phyloP scores from a whole-genome alignment of 2,113 vertebrate genomes.

The Peucedramus taeniatus region DNA sequence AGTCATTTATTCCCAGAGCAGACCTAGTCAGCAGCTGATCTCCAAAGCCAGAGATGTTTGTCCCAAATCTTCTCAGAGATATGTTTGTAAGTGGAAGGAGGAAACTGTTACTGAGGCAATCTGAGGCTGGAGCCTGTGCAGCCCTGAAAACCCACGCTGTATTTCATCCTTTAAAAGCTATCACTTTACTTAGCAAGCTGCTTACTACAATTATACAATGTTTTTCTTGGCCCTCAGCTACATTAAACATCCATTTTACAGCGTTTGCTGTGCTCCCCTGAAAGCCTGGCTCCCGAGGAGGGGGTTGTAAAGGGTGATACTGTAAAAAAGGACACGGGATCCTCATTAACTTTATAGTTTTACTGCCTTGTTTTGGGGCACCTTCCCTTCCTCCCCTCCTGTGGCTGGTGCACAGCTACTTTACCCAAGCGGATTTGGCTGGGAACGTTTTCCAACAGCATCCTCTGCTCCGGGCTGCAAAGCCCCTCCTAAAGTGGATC shows the following conservation, averaged over 20 bases:
- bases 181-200: slow-evolving; percentile 74
- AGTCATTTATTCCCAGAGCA: not conserved
- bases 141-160: slow-evolving; percentile 43
- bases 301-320: slow-evolving; percentile 55
- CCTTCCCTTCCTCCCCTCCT: slow-evolving; percentile 57
- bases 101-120: slow-evolving; percentile 63
- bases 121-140: slow-evolving; percentile 55
- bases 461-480: not conserved
- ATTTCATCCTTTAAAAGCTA: slow-evolving; percentile 77
- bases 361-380: slow-evolving; percentile 70
- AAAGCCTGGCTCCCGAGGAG: slow-evolving; percentile 61
- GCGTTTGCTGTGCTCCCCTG: slow-evolving; percentile 65
- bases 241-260: slow-evolving; percentile 77
- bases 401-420: not conserved
- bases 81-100: slow-evolving; percentile 65
- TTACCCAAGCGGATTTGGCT: accelerated
- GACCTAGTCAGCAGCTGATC: slow-evolving; percentile 41
- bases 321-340: slow-evolving; percentile 61
- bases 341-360: slow-evolving; percentile 77
- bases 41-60: slow-evolving; percentile 19
- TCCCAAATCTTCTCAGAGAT: slow-evolving; percentile 66
- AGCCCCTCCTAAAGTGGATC: not conserved
- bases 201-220: slow-evolving; percentile 76
- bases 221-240: slow-evolving; percentile 77
- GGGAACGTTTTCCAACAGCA: not conserved